Conservation (phyloP, 2,113 vertebrate genomes). For the Lampris megalopsis region DNA sequence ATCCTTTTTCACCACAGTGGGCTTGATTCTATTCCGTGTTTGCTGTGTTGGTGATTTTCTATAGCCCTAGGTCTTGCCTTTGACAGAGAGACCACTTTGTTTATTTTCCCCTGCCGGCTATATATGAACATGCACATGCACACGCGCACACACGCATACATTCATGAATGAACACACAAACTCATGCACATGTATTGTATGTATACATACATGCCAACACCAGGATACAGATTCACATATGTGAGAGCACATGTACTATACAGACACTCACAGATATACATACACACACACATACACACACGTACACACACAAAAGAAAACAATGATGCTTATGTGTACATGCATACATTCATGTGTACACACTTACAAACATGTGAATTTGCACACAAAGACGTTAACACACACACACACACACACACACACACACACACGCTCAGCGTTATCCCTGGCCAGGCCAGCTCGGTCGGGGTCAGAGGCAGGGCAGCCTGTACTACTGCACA, state of each 20-base stretch:
- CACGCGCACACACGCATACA: slow-evolving; percentile 4
- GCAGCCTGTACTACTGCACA: slow-evolving; percentile 72
- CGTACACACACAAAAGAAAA: slow-evolving; percentile 16
- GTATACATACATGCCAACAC: not conserved
- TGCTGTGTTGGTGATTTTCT: slow-evolving; percentile 69
- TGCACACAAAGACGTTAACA: not conserved
- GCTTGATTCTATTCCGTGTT: slow-evolving; percentile 59
- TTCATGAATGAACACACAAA: not conserved
- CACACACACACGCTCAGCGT: slow-evolving; percentile 9
- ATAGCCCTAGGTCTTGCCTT: slow-evolving; percentile 69
- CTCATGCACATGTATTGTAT: slow-evolving; percentile 9
- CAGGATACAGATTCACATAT: not conserved
- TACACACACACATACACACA: slow-evolving; percentile 40
- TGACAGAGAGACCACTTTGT: slow-evolving; percentile 76
- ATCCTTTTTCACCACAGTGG: slow-evolving; percentile 32
- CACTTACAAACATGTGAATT: slow-evolving; percentile 1
- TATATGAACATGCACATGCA: slow-evolving; percentile 15
- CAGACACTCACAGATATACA: not conserved
- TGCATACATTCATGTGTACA: slow-evolving; percentile 7
- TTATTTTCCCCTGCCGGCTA: slow-evolving; percentile 71
- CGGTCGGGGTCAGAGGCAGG: slow-evolving; percentile 73
- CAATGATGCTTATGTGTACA: slow-evolving; percentile 22
- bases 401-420: slow-evolving; percentile 15
- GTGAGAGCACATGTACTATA: not conserved
- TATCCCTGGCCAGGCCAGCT: slow-evolving; percentile 68